These are phyloP conservation scores for Beaufortia kweichowensis DNA, from an alignment of 2,113 vertebrate genomes.

Conservation along the genomic window DNA sequence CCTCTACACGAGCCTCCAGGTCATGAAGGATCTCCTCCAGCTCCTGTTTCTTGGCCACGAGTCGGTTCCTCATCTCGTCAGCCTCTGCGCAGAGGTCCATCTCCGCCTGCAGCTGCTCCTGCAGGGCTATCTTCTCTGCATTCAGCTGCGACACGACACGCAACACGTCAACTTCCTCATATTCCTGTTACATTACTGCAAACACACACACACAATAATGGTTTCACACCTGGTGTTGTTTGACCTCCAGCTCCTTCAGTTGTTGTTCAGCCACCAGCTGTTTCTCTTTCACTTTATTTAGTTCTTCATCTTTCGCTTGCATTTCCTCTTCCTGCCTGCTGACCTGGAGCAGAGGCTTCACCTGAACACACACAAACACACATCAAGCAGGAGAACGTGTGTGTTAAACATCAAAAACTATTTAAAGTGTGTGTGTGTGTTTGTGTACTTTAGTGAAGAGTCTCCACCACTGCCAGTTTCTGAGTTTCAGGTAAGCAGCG, in stretches of 20 bases:
- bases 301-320: conserved; percentile 93
- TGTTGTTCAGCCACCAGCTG: conserved; percentile 84
- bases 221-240: conserved; percentile 83
- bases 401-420: too few relatives aligned
- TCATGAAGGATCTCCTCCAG: conserved; percentile 97
- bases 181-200: too few relatives aligned
- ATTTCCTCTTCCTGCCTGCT: conserved; percentile 97
- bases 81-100: conserved; percentile 95
- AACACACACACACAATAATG: neutral
- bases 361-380: conserved; percentile 67
- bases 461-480: conserved; percentile 99
- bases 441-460: conserved; percentile 92
- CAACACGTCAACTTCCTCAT: neutral
- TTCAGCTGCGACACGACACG: conserved; percentile 70
- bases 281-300: conserved; percentile 87
- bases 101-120: conserved; percentile 97
- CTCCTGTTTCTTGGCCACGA: conserved; percentile 94
- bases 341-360: conserved; percentile 95
- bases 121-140: conserved; percentile 91
- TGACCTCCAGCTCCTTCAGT: conserved; percentile 82
- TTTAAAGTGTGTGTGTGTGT: neutral
- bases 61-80: conserved; percentile 92
- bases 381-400: neutral
- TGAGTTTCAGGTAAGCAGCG: conserved; percentile 94
- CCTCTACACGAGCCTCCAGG: conserved; percentile 93